Evolutionary conservation across 2,113 vertebrate genomes (phyloP).

Genomic region (Leptodactylus fuscus): DNA sequence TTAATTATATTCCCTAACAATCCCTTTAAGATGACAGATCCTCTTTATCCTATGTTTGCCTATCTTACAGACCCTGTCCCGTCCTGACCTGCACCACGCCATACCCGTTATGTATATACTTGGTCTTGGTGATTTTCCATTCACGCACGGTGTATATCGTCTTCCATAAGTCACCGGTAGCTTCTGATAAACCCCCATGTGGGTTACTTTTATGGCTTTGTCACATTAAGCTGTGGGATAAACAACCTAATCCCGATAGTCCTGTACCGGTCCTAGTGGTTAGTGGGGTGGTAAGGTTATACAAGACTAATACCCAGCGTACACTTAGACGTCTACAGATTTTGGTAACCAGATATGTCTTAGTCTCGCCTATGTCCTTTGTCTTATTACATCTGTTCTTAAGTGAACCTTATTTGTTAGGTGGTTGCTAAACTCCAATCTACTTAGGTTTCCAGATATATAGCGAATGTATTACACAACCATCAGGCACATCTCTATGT

Average conservation of each 20-base stretch:
- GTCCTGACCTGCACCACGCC: no score
- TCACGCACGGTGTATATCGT: background rate
- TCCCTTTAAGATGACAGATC: no score
- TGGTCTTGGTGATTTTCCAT: background rate
- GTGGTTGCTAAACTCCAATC: background rate
- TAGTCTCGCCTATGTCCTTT: background rate
- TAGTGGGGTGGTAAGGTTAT: background rate
- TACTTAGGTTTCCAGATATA: background rate
- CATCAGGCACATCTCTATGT: background rate
- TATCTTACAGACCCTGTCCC: no score
- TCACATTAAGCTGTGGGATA: background rate
- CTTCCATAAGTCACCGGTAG: background rate
- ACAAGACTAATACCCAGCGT: background rate
- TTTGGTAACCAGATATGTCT: conserved; percentile 6
- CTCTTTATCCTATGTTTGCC: no score
- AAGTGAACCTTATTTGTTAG: background rate
- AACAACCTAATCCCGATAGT: background rate
- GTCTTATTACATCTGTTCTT: background rate
- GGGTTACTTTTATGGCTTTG: background rate
- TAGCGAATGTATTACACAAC: background rate
- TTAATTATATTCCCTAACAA: no score
- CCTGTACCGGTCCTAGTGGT: background rate
- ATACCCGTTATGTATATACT: background rate
- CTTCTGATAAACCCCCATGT: background rate
- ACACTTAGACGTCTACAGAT: no score